These are phyloP conservation scores for Spatulosminthurus flaviceps DNA, from an alignment of 2,888 invertebrate species.

Conservation along the genomic window DNA sequence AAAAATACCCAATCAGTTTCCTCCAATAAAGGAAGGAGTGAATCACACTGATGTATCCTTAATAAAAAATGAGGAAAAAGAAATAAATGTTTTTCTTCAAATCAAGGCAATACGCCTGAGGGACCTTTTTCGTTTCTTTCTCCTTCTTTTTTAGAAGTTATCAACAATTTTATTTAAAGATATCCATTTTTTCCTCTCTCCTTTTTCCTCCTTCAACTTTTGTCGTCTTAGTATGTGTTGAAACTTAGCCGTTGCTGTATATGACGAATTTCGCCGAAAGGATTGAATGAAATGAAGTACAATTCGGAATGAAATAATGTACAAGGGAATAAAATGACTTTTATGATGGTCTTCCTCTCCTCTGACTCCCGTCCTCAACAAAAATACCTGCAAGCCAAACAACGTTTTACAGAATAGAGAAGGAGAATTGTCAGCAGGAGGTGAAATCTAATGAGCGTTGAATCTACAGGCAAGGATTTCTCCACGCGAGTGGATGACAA, in stretches of 20 bases:
- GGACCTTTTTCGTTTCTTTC: neutral
- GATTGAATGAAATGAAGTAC: constrained; percentile 18
- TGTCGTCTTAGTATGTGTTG: no score
- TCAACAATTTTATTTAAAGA: no score
- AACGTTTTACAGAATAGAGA: neutral
- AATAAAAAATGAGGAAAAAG: neutral
- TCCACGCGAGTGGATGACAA: no score
- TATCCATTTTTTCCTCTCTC: no score
- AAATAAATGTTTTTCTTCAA: neutral
- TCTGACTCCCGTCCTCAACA: neutral
- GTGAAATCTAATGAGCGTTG: neutral
- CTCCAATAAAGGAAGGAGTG: neutral
- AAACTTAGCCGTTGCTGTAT: neutral
- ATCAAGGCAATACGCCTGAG: neutral
- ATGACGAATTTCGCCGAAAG: constrained; percentile 5
- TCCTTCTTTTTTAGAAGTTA: neutral
- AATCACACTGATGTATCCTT: no score
- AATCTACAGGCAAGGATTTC: neutral
- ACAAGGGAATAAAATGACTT: neutral
- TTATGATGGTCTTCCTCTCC: neutral
- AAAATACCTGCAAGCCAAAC: neutral
- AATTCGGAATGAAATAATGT: constrained; percentile 32
- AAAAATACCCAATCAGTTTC: neutral
- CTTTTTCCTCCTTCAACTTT: no score
- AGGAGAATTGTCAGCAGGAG: neutral